Evolutionary conservation across 2,113 vertebrate genomes (phyloP).

Genomic region (Riparia riparia): DNA sequence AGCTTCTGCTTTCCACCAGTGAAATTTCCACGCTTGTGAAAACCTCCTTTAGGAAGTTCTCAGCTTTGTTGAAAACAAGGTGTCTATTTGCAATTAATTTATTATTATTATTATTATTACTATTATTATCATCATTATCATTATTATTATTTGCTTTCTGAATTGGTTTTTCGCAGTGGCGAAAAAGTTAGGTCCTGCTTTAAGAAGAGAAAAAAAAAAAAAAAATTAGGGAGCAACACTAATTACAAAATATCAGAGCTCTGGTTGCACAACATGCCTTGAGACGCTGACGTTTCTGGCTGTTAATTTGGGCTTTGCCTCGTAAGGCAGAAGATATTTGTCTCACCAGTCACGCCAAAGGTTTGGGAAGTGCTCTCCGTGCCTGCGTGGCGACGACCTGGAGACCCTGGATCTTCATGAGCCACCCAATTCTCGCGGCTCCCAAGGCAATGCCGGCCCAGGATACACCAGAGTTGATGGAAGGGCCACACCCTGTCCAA

Average conservation of each 20-base stretch:
- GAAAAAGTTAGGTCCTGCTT: not conserved
- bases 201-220: not conserved
- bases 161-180: not conserved
- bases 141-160: not conserved
- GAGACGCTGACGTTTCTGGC: not conserved
- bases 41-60: not conserved
- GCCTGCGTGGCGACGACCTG: not conserved
- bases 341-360: not conserved
- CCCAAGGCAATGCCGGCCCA: not conserved
- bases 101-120: not conserved
- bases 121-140: not conserved
- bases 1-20: not conserved
- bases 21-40: not conserved
- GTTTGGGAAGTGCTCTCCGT: not conserved
- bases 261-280: not conserved
- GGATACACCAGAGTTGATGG: not conserved
- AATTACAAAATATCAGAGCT: conserved; percentile 31
- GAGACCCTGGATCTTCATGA: not conserved
- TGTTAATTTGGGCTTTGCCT: conserved; percentile 4
- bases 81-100: not conserved
- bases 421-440: not conserved
- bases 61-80: not conserved
- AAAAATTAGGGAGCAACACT: not conserved
- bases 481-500: not conserved
- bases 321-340: conserved; percentile 2